Conservation (phyloP, 2,797 vertebrate genomes). For the Phyllotis vaccarum region DNA sequence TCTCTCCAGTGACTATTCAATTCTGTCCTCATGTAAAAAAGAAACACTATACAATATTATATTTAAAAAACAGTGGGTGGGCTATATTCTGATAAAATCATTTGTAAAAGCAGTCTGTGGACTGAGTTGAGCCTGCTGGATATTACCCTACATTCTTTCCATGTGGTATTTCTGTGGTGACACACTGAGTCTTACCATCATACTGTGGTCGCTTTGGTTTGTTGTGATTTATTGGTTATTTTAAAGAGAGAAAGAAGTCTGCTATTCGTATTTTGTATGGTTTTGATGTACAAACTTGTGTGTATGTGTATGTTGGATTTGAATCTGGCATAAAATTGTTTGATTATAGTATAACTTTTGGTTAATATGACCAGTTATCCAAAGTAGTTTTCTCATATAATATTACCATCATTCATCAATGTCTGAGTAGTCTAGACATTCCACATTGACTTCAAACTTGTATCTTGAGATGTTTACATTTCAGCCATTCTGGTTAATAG, state of each 20-base stretch:
- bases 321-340: neutral
- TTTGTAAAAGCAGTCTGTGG: neutral
- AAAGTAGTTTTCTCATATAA: neutral
- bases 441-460: neutral
- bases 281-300: neutral
- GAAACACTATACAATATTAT: neutral
- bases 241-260: neutral
- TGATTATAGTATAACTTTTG: neutral
- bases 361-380: neutral
- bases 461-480: neutral
- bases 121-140: neutral
- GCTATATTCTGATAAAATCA: neutral
- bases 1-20: neutral
- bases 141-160: neutral
- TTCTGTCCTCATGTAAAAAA: neutral
- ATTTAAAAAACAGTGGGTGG: neutral
- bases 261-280: neutral
- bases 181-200: neutral
- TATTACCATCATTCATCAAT: neutral
- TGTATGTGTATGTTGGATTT: neutral
- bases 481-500: neutral
- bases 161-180: no score
- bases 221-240: neutral
- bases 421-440: neutral
- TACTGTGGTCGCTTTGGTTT: neutral